These are phyloP conservation scores for Diabrotica balteata DNA, from an alignment of 2,888 invertebrate genomes.

Conservation along the genomic window DNA sequence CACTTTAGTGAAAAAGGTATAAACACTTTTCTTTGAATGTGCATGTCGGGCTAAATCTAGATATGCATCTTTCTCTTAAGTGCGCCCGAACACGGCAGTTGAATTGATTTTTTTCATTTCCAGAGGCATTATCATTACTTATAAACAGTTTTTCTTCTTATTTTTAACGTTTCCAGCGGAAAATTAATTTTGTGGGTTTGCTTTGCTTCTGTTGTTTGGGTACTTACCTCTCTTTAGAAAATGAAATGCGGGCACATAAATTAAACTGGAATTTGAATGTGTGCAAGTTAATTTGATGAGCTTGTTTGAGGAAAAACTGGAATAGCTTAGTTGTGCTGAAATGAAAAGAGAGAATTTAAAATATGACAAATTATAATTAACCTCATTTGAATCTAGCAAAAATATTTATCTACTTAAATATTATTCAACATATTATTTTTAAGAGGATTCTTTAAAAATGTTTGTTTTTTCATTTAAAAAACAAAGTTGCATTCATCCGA, in stretches of 20 bases:
- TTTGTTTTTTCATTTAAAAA: no score
- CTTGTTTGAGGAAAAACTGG: no score
- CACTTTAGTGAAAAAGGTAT: conserved; percentile 22
- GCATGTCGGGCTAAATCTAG: conserved; percentile 31
- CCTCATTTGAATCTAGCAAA: no score
- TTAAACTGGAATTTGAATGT: neutral
- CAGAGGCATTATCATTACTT: conserved; percentile 12
- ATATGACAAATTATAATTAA: neutral
- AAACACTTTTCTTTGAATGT: conserved; percentile 28
- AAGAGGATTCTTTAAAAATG: no score
- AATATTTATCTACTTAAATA: no score
- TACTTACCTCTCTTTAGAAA: neutral
- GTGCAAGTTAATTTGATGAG: no score
- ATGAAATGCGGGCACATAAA: neutral
- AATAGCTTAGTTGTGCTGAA: no score
- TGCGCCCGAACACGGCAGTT: conserved; percentile 29
- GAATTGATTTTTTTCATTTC: conserved; percentile 30
- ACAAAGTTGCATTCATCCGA: no score
- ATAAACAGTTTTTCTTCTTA: conserved; percentile 6
- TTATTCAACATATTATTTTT: no score
- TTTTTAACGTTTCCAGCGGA: neutral
- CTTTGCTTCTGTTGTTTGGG: neutral
- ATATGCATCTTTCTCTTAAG: conserved; percentile 34
- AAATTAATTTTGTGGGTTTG: conserved; percentile 12
- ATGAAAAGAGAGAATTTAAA: neutral